Percentiles rank a stretch among this genome's conserved stretches.
Conservation (phyloP, 2,113 vertebrate genomes). For the Stercorarius parasiticus region DNA sequence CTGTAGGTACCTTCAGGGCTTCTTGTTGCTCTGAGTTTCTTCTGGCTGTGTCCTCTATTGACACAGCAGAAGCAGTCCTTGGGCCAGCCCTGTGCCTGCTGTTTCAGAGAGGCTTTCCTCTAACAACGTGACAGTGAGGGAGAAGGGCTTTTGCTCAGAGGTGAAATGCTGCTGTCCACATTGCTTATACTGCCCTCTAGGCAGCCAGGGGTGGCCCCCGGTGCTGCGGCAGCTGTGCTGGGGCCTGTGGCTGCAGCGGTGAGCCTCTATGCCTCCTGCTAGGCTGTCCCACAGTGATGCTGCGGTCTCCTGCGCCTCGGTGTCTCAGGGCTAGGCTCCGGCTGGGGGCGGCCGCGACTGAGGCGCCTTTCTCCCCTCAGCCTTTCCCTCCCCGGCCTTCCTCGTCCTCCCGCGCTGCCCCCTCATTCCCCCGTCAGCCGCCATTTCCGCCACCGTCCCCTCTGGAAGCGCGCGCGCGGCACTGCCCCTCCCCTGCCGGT, state of each 20-base stretch:
- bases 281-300: rapidly evolving
- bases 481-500: rapidly evolving
- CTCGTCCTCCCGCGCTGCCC: too few species aligned
- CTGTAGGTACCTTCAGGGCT: not conserved
- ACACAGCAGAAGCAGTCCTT: not conserved
- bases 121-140: not conserved
- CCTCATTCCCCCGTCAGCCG: not conserved
- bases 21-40: not conserved
- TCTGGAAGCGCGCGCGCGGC: not conserved
- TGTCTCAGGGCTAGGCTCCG: too few species aligned
- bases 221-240: not conserved
- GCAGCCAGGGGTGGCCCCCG: rapidly evolving
- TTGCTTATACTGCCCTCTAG: rapidly evolving
- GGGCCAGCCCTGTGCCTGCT: too few species aligned
- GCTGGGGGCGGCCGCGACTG: too few species aligned
- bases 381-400: too few species aligned
- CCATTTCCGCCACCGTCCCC: not conserved
- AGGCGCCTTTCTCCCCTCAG: rapidly evolving
- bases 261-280: too few species aligned
- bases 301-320: rapidly evolving
- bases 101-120: not conserved
- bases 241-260: not conserved
- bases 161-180: rapidly evolving
- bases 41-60: rapidly evolving
- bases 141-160: rapidly evolving